Percentiles rank a stretch among this genome's conserved stretches.
phyloP scores from a whole-genome alignment of 2,888 invertebrate genomes.

The Capitulum mitella region DNA sequence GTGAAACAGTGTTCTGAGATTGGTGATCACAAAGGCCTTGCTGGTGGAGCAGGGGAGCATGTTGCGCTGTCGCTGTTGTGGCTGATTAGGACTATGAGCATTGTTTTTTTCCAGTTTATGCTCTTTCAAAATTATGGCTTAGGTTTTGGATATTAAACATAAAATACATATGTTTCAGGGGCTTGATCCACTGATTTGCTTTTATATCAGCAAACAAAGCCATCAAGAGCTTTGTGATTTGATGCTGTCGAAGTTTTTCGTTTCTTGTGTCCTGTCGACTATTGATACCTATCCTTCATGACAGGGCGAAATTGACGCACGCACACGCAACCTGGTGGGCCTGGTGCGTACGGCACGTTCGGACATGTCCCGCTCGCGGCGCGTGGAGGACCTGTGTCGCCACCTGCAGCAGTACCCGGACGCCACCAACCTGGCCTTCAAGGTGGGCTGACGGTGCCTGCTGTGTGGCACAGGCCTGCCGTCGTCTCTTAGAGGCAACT shows the following conservation, averaged over 20 bases:
- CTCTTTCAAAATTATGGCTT: no score
- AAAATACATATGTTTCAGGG: background rate
- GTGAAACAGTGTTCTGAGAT: background rate
- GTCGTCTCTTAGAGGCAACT: no score
- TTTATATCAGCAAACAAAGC: background rate
- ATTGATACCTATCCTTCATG: no score
- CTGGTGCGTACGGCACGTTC: constrained; percentile 42
- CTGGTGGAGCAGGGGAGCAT: no score
- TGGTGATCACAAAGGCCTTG: no score
- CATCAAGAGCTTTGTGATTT: background rate
- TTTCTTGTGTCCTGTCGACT: no score
- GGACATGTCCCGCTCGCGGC: constrained; percentile 51
- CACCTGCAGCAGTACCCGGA: constrained; percentile 69
- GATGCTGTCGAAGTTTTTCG: no score
- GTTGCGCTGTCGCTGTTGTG: no score
- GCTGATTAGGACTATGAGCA: background rate
- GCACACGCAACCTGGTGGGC: constrained; percentile 46
- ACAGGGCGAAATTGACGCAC: constrained; percentile 32
- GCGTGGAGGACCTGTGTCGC: constrained; percentile 60
- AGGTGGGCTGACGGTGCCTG: no score
- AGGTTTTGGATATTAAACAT: background rate
- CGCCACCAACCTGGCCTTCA: constrained; percentile 62
- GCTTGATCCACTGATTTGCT: background rate
- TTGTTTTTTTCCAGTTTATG: background rate
- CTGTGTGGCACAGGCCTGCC: no score